Base-by-base conservation (phyloP, 2,113 vertebrate genomes). In the Girardinichthys multiradiatus region DNA sequence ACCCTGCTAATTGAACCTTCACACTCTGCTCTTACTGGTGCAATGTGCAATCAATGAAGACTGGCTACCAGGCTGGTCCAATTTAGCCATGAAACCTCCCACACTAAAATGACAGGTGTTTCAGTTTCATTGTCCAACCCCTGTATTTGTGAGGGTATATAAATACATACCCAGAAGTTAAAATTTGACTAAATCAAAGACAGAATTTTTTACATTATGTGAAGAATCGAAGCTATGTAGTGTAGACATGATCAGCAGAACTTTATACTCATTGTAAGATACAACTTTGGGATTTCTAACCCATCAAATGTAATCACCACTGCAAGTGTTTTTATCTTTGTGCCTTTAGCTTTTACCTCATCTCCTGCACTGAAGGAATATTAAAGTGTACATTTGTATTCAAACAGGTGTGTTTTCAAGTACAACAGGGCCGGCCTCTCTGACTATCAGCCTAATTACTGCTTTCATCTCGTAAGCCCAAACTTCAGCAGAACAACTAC, bases 391-490 rank as follows among this genome's bases (percentile, higher is more conserved):
- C 0, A 48, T 59, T 39, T 35, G 63, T 70, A 33, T 59, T 71
- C 35, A 19, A 21, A 48, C 31, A 29, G 11, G 51, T 65, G 57
- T 75, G 39, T 48, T 76, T 72, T 73, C 21, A 62, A 45, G 42
- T 33, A 70, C 60, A 78, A 83, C 63, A 65, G 76, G 51, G 35
- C 74, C 72, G 70, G 79, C 76, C 71, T 85, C 39, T 87, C 69
- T 74, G 64, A 81, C 74, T 82, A 81, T 86, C 81, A 84, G 74
- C 89, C 86, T 86, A 92, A 90, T 92, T 91, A 88, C 74, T 85
- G 81, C 83, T 91, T 87, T 91, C 89, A 86, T 87, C 80, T 82
- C 19, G 10, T 68, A 35, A 74, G 70, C 51, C 69, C 2, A 28
- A 61, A 69, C 28, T 66, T 61, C 62, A n/a, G 80, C 77, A 74